phyloP scores from a whole-genome alignment of 2,113 vertebrate genomes.

The Coracopsis vasa region DNA sequence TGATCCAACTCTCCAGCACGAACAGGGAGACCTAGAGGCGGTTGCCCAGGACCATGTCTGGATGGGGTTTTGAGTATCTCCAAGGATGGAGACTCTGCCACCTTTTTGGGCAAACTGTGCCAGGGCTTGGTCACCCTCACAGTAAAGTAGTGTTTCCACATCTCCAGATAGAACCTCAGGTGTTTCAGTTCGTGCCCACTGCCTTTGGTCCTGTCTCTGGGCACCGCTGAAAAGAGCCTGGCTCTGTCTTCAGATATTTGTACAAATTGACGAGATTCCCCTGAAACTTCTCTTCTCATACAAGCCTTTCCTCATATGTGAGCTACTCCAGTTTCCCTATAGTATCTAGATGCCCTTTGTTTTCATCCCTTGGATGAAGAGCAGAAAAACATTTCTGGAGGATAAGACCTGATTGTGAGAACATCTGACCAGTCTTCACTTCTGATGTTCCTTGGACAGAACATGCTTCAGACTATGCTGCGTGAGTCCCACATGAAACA shows the following conservation, averaged over 20 bases:
- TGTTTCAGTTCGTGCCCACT: background rate
- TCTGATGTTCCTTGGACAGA: background rate
- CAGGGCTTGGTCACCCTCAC: background rate
- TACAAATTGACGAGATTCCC: background rate
- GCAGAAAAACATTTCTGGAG: background rate
- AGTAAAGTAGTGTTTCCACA: background rate
- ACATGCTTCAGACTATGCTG: background rate
- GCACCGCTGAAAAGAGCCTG: background rate
- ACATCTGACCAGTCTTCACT: background rate
- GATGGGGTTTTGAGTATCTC: background rate
- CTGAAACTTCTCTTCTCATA: background rate
- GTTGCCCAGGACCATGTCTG: background rate
- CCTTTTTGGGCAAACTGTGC: background rate
- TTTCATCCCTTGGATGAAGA: background rate
- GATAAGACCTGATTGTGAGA: background rate
- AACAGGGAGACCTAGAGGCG: background rate
- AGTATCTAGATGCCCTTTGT: background rate
- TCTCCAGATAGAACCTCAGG: background rate
- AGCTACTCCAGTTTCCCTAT: background rate
- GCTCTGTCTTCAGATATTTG: background rate
- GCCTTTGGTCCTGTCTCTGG: background rate
- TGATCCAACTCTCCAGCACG: background rate
- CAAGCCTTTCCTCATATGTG: background rate
- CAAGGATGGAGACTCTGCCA: background rate
- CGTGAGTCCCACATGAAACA: background rate